These are phyloP conservation scores for Pteropus alecto DNA, from an alignment of 2,113 vertebrate species.

Conservation along the genomic window DNA sequence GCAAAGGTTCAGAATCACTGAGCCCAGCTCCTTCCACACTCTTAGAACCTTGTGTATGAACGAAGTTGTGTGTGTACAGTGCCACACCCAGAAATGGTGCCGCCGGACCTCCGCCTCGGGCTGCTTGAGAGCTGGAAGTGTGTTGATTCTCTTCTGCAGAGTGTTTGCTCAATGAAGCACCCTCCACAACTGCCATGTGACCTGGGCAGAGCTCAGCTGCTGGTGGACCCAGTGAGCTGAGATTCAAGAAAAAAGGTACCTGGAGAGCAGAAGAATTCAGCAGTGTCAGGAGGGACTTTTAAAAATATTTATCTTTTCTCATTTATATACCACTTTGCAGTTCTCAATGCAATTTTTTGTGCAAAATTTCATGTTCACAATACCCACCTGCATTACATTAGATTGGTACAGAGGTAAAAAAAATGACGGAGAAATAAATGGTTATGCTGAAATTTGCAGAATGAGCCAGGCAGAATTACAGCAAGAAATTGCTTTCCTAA, in stretches of 20 bases:
- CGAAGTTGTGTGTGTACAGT: background rate
- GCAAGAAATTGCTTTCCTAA: background rate
- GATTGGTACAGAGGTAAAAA: background rate
- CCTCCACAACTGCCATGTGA: background rate
- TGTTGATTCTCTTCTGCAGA: background rate
- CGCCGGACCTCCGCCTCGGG: background rate
- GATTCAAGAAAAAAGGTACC: background rate
- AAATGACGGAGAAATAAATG: background rate
- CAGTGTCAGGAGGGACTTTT: background rate
- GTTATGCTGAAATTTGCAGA: background rate
- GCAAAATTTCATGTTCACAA: background rate
- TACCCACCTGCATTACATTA: background rate
- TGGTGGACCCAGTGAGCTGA: background rate
- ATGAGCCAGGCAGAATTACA: background rate
- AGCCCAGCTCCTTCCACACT: no score
- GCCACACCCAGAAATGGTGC: background rate
- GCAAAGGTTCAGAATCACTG: background rate
- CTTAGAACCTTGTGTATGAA: fast-evolving
- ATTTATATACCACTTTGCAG: background rate
- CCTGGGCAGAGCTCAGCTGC: background rate
- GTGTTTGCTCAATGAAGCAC: background rate
- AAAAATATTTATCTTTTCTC: background rate
- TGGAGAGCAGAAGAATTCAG: background rate
- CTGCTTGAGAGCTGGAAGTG: background rate
- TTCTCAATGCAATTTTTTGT: background rate